Evolutionary conservation across 2,888 invertebrate species (phyloP), one percentile per base, ranked within the genome.

Genomic region (Troides helena): DNA sequence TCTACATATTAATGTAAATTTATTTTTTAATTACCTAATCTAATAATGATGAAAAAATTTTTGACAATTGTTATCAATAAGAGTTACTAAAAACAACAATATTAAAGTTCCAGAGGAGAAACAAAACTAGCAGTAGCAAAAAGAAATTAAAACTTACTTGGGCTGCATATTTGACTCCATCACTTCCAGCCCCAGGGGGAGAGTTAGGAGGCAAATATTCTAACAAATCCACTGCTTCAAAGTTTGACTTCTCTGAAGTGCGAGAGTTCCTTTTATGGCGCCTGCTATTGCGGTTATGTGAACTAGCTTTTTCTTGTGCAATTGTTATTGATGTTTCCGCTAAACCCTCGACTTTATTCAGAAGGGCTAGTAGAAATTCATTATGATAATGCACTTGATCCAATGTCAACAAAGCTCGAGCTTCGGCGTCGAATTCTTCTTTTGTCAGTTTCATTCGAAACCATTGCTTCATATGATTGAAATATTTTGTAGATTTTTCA

Each of bases 371-470:
- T 10, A 98, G 88, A 80, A 98, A 98, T 79, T 96, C 95, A 87
- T 98, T 98, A 84, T 98, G 98, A 67, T 96, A 94, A 81, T 95
- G 96, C 43, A 97, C 94, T 86, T 97, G 96, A 62, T 97, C 95
- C 10, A 94, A 88, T 12, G 94, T 93, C 72, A 98, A 87, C 21
- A 98, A 87, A 81, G 95, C 95, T 57, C 97, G 93, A 7, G 96
- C 96, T 87, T 96, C 96, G 18, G 89, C 85, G 79, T 98, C 97
- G 83, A 98, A 98, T 78, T 97, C 96, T 81, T 97, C 96, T 83
- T 97, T 97, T 0, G 96, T 95, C 72, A 96, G 94, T 87, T 96
- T 94, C 83, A 94, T 93, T 67, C 94, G 93, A 78, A 97, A 96
- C 96, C 96, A 97, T 66, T 95, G 93, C 75, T 95, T 96, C 94